phyloP scores from a whole-genome alignment of 2,888 invertebrate species.

The Gisinianus flammeolus region DNA sequence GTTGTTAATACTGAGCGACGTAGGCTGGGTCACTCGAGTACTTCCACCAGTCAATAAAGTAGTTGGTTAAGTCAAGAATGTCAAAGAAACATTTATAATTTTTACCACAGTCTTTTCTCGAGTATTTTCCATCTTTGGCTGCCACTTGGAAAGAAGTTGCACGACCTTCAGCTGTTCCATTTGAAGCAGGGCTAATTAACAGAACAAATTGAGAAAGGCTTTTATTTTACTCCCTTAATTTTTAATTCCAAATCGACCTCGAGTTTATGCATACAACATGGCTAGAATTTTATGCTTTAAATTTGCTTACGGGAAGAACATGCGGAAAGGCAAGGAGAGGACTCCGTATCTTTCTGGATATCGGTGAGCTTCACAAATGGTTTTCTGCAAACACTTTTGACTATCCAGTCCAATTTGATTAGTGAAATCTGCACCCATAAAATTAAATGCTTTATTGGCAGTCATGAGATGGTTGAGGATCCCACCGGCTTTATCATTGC shows the following conservation, averaged over 20 bases:
- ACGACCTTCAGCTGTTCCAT: slow-evolving; percentile 49
- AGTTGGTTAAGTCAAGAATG: slow-evolving; percentile 53
- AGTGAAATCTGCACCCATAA: slow-evolving; percentile 57
- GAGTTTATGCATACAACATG: too few relatives aligned
- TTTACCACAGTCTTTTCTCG: slow-evolving; percentile 52
- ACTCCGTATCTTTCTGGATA: slow-evolving; percentile 56
- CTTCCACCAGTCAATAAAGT: slow-evolving; percentile 50
- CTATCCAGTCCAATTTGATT: slow-evolving; percentile 57
- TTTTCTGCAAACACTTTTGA: slow-evolving; percentile 56
- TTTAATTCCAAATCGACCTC: too few relatives aligned
- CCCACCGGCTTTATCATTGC: slow-evolving; percentile 38
- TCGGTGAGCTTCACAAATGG: slow-evolving; percentile 57
- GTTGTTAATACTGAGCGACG: slow-evolving; percentile 4
- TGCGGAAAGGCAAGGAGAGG: slow-evolving; percentile 56
- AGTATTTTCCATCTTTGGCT: slow-evolving; percentile 55
- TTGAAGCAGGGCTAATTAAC: slow-evolving; percentile 51
- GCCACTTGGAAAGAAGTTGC: slow-evolving; percentile 56
- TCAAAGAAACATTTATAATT: slow-evolving; percentile 58
- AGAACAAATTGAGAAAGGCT: too few relatives aligned
- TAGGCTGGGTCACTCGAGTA: slow-evolving; percentile 29
- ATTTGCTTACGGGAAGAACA: slow-evolving; percentile 58
- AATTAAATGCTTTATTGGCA: slow-evolving; percentile 57
- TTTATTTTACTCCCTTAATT: too few relatives aligned
- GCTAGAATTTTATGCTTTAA: too few relatives aligned
- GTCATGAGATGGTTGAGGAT: slow-evolving; percentile 55